These are phyloP conservation scores for Lepidurus arcticus DNA, from an alignment of 1,140 invertebrate species.

Conservation along the genomic window DNA sequence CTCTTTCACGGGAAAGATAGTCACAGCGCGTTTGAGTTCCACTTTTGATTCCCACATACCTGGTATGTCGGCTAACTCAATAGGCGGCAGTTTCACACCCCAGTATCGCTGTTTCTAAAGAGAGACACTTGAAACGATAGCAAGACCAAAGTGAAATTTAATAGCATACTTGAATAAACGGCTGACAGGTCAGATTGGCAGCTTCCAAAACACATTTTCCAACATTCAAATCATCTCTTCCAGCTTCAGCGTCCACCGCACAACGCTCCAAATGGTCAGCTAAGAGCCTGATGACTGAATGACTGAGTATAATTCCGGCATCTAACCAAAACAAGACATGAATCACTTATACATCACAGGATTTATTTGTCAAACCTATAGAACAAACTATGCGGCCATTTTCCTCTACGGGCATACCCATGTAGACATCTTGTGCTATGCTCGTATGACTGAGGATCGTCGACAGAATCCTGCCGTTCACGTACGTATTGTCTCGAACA, in stretches of 20 bases:
- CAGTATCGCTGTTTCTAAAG: neutral
- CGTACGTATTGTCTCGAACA: constrained; percentile 69
- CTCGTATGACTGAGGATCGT: constrained; percentile 68
- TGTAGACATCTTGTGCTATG: constrained; percentile 71
- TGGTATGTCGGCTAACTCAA: neutral
- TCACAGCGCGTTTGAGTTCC: constrained; percentile 40
- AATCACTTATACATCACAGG: neutral
- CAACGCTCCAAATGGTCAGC: constrained; percentile 74
- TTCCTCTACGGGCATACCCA: constrained; percentile 49
- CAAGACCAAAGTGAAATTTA: neutral
- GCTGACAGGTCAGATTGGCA: constrained; percentile 55
- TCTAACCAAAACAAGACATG: constrained; percentile 47
- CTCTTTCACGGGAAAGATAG: constrained; percentile 59
- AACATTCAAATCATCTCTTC: constrained; percentile 71
- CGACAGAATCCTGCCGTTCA: constrained; percentile 64
- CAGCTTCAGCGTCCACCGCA: constrained; percentile 70
- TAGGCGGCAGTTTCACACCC: neutral
- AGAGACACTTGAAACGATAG: neutral
- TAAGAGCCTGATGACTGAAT: constrained; percentile 66
- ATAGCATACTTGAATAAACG: constrained; percentile 48
- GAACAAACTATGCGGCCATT: constrained; percentile 24
- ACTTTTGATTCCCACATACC: neutral
- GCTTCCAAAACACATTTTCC: constrained; percentile 72
- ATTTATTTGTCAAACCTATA: neutral
- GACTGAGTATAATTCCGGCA: constrained; percentile 67